A percentile compares a stretch with the other conserved stretches of the same genome.
Conservation (phyloP, 35 echinoderm and acorn worm genomes). For the Diadema setosum region DNA sequence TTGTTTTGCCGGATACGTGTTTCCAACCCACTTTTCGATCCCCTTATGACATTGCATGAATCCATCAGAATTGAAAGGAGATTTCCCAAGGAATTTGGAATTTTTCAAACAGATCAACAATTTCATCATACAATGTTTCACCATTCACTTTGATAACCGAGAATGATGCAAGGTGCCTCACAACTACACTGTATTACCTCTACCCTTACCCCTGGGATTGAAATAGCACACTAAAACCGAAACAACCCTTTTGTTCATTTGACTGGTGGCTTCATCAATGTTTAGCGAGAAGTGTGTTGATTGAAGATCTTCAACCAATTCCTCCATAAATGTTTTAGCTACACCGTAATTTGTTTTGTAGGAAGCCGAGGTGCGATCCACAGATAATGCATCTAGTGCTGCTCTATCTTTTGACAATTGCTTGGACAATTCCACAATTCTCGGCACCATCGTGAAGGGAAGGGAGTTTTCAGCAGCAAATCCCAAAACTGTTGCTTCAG, state of each 20-base stretch:
- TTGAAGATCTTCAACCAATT: slow-evolving; percentile 43
- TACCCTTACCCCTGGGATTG: too few species aligned
- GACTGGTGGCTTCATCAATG: slow-evolving; percentile 39
- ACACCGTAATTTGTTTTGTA: slow-evolving; percentile 58
- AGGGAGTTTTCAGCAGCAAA: slow-evolving; percentile 56
- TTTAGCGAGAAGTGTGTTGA: slow-evolving; percentile 29
- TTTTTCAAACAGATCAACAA: slow-evolving; percentile 35
- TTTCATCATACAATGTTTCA: slow-evolving; percentile 25
- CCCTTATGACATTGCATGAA: slow-evolving; percentile 45
- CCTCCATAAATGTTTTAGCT: slow-evolving; percentile 32
- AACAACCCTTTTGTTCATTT: slow-evolving; percentile 21
- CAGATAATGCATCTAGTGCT: slow-evolving; percentile 11
- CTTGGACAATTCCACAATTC: slow-evolving; percentile 22
- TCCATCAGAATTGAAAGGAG: slow-evolving; percentile 64
- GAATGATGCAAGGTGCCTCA: slow-evolving; percentile 35
- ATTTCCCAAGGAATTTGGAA: slow-evolving; percentile 29
- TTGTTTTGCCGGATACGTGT: background rate
- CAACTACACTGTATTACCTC: background rate
- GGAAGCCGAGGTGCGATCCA: slow-evolving; percentile 41
- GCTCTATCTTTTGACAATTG: slow-evolving; percentile 29
- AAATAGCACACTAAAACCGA: slow-evolving; percentile 19
- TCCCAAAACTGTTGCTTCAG: slow-evolving; percentile 41
- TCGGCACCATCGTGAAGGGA: slow-evolving; percentile 18
- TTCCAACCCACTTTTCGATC: slow-evolving; percentile 45
- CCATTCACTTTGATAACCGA: slow-evolving; percentile 14